These are phyloP conservation scores for Onychostruthus taczanowskii DNA, from an alignment of 2,113 vertebrate genomes.

Conservation along the genomic window DNA sequence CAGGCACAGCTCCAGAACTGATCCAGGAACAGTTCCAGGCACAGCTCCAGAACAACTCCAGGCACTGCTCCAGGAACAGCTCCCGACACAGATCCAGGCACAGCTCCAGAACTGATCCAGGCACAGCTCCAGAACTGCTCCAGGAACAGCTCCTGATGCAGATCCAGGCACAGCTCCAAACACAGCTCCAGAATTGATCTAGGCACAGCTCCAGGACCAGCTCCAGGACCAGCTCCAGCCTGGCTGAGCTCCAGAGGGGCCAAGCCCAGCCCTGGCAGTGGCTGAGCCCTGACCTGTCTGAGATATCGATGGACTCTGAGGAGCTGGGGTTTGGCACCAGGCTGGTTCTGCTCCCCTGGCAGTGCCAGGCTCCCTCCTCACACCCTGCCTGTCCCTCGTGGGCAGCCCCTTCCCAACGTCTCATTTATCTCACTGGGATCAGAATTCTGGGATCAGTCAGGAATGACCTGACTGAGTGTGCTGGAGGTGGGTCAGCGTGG, in stretches of 20 bases:
- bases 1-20: background rate
- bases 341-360: background rate
- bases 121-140: too few relatives aligned
- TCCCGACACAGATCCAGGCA: too few relatives aligned
- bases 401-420: background rate
- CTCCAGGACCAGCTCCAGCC: background rate
- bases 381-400: accelerated
- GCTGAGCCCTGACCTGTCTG: background rate
- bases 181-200: background rate
- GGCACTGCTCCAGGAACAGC: background rate
- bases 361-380: accelerated
- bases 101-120: too few relatives aligned
- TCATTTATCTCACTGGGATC: background rate
- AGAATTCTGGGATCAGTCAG: background rate
- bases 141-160: too few relatives aligned
- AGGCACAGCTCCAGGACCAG: background rate
- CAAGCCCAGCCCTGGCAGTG: accelerated
- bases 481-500: background rate
- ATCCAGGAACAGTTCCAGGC: background rate
- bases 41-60: too few relatives aligned
- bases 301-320: accelerated
- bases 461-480: background rate
- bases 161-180: background rate
- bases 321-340: background rate
- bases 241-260: accelerated